phyloP scores from a whole-genome alignment of 2,797 vertebrate species.

The Columba guinea region DNA sequence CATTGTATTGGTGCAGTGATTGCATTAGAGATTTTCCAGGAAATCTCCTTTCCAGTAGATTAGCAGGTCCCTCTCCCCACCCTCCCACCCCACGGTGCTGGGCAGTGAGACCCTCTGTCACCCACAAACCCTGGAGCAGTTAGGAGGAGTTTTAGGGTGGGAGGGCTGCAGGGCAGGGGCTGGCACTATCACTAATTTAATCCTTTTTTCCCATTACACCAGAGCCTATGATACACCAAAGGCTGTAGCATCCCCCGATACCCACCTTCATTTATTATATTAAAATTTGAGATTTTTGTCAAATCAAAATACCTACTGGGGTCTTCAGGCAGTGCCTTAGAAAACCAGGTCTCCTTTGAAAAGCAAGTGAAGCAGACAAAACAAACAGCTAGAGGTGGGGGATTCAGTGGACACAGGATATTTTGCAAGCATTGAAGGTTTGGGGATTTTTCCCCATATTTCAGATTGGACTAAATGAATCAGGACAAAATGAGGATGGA shows the following conservation, averaged over 20 bases:
- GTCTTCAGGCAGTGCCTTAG: not conserved
- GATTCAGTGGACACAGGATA: not conserved
- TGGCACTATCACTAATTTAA: not conserved
- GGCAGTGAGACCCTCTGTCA: not conserved
- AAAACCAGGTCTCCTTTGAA: not conserved
- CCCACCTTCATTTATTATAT: not conserved
- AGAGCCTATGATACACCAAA: accelerated
- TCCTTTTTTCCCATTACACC: not conserved
- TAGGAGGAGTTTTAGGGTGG: not conserved
- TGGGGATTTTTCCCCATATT: not conserved
- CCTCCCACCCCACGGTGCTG: not conserved
- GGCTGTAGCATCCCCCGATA: not conserved
- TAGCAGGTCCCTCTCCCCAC: not conserved
- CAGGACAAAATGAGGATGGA: not conserved
- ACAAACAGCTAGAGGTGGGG: not conserved
- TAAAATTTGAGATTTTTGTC: not conserved
- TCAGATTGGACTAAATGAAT: not conserved
- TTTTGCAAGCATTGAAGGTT: not conserved
- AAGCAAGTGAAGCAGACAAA: not conserved
- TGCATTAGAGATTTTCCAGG: not conserved
- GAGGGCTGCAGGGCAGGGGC: not conserved
- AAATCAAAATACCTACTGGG: not conserved
- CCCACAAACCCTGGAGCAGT: not conserved
- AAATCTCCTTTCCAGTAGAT: constrained; percentile 20
- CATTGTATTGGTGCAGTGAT: not conserved